These are phyloP conservation scores for Rhizoglyphus robini DNA, from an alignment of 1,140 invertebrate genomes.

Conservation along the genomic window DNA sequence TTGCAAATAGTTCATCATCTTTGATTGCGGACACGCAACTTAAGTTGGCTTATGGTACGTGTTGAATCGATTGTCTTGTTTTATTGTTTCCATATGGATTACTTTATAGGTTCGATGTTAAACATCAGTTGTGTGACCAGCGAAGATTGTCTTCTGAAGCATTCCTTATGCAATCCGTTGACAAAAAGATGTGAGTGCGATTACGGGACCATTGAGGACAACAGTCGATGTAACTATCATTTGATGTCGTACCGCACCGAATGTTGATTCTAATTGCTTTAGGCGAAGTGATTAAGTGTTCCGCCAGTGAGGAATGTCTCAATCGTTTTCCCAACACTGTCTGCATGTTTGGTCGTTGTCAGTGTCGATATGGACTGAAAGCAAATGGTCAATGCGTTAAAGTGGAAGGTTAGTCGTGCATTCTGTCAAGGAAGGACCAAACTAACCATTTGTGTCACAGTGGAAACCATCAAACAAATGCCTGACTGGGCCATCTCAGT, in stretches of 20 bases:
- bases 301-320: not conserved
- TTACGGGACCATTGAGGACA: not conserved
- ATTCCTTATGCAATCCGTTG: not conserved
- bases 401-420: not conserved
- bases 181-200: constrained; percentile 18
- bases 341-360: constrained; percentile 10
- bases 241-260: not conserved
- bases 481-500: constrained; percentile 10
- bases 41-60: constrained; percentile 5
- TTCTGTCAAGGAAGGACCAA: not conserved
- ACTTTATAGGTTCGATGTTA: not conserved
- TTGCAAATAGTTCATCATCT: too few species aligned
- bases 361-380: constrained; percentile 8
- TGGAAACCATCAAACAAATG: not conserved
- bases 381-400: constrained; percentile 14
- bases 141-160: constrained; percentile 11
- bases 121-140: not conserved
- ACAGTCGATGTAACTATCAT: not conserved
- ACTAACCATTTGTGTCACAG: not conserved
- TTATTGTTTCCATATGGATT: too few species aligned
- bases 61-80: not conserved
- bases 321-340: not conserved
- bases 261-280: not conserved
- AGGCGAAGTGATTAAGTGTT: not conserved
- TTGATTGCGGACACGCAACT: not conserved